These are phyloP conservation scores for Scatophagus argus DNA, from an alignment of 2,113 vertebrate species.

Conservation along the genomic window DNA sequence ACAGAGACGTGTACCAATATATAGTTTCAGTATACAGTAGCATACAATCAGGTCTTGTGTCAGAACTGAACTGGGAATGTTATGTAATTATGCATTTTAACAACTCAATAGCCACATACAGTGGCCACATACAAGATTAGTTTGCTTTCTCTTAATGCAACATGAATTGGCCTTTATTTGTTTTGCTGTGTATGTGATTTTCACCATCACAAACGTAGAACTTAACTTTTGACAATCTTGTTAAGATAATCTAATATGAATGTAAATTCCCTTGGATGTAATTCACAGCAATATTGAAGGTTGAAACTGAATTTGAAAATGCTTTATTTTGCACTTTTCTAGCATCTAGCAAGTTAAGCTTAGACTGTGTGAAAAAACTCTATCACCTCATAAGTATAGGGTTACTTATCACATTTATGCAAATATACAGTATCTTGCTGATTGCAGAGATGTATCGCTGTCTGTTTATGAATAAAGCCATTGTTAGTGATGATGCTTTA, in stretches of 20 bases:
- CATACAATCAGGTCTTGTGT: not conserved
- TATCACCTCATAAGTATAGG: not conserved
- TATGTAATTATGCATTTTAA: not conserved
- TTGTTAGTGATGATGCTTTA: slow-evolving; percentile 8
- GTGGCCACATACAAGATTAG: not conserved
- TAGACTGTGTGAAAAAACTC: not conserved
- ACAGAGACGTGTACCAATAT: no score
- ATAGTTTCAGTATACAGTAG: no score
- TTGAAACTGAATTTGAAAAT: not conserved
- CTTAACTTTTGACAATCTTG: not conserved
- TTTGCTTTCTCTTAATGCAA: not conserved
- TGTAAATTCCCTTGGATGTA: not conserved
- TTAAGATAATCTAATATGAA: not conserved
- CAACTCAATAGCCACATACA: not conserved
- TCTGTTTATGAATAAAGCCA: slow-evolving; percentile 34
- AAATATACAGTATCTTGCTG: not conserved
- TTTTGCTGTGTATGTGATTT: not conserved
- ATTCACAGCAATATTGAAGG: not conserved
- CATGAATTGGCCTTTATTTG: not conserved
- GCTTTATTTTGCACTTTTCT: not conserved
- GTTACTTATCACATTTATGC: not conserved
- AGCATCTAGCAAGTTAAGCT: not conserved
- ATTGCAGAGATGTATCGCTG: not conserved
- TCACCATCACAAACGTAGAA: not conserved
- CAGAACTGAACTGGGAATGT: not conserved